Conservation (phyloP, 2,797 vertebrate genomes). For the Anabas testudineus region DNA sequence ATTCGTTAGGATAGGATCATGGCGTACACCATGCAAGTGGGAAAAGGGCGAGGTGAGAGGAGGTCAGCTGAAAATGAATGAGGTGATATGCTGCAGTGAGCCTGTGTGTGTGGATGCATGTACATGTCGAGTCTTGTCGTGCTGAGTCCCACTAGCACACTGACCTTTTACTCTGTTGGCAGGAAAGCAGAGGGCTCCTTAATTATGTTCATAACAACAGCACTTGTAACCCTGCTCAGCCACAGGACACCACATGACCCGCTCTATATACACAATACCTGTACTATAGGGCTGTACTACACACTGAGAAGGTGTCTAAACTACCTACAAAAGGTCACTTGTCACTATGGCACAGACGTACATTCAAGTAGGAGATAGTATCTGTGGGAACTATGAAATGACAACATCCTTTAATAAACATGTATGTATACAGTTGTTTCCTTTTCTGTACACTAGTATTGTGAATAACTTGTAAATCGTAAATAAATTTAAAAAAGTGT, state of each 20-base stretch:
- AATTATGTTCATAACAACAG: slow-evolving; percentile 63
- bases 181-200: slow-evolving; percentile 36
- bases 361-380: slow-evolving; percentile 4
- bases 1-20: slow-evolving; percentile 10
- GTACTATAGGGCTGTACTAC: slow-evolving; percentile 10
- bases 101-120: not conserved
- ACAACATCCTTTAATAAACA: not conserved
- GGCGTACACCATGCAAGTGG: not conserved
- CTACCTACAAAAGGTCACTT: slow-evolving; percentile 50
- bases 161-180: slow-evolving; percentile 68
- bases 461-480: not conserved
- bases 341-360: slow-evolving; percentile 28
- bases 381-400: not conserved
- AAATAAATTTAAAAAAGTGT: too few species aligned
- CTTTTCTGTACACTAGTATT: not conserved
- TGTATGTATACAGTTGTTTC: not conserved
- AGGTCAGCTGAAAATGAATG: slow-evolving; percentile 38
- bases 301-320: not conserved
- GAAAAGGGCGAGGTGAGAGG: slow-evolving; percentile 36
- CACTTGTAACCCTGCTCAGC: slow-evolving; percentile 20
- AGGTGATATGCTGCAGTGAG: not conserved
- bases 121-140: slow-evolving; percentile 17
- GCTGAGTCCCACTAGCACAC: slow-evolving; percentile 60
- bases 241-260: slow-evolving; percentile 7
- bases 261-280: slow-evolving; percentile 9